Conservation (phyloP, 2,113 vertebrate genomes). For the Entomyzon cyanotis region DNA sequence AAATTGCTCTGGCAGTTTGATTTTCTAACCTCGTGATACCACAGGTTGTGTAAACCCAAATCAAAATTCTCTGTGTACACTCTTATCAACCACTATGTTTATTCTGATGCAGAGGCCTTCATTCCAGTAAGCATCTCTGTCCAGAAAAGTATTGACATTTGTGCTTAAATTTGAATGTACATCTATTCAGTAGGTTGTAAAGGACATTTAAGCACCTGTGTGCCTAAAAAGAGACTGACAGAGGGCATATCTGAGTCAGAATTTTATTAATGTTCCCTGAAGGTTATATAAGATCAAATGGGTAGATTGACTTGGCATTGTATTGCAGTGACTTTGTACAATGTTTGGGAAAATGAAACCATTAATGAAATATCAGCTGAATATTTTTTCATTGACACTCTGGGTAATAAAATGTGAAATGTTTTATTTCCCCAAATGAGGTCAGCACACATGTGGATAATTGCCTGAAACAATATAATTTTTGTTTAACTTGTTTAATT, state of each 20-base stretch:
- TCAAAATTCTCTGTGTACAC: slow-evolving; percentile 44
- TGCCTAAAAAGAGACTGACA: slow-evolving; percentile 44
- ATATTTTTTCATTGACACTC: slow-evolving; percentile 43
- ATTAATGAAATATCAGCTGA: slow-evolving; percentile 44
- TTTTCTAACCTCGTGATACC: slow-evolving; percentile 30
- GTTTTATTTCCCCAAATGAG: slow-evolving; percentile 48
- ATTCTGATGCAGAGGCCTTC: slow-evolving; percentile 40
- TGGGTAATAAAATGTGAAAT: slow-evolving; percentile 40
- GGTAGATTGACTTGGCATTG: slow-evolving; percentile 37
- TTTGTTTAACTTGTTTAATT: slow-evolving; percentile 59
- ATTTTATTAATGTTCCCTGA: slow-evolving; percentile 60
- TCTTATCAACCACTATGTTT: slow-evolving; percentile 41
- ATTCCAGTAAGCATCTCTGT: slow-evolving; percentile 33
- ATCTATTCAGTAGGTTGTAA: slow-evolving; percentile 16
- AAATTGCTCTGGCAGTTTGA: not conserved
- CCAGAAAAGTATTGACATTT: slow-evolving; percentile 58
- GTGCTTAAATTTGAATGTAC: slow-evolving; percentile 45
- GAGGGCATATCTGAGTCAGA: slow-evolving; percentile 48
- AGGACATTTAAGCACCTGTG: slow-evolving; percentile 46
- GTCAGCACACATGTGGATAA: not conserved
- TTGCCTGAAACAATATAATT: slow-evolving; percentile 23
- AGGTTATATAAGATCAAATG: slow-evolving; percentile 51
- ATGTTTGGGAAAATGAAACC: slow-evolving; percentile 55
- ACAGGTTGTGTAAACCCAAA: slow-evolving; percentile 26
- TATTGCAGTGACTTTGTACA: slow-evolving; percentile 44